These are phyloP conservation scores for Caenorhabditis briggsae DNA, from an alignment of 1,140 invertebrate genomes.

Conservation along the genomic window DNA sequence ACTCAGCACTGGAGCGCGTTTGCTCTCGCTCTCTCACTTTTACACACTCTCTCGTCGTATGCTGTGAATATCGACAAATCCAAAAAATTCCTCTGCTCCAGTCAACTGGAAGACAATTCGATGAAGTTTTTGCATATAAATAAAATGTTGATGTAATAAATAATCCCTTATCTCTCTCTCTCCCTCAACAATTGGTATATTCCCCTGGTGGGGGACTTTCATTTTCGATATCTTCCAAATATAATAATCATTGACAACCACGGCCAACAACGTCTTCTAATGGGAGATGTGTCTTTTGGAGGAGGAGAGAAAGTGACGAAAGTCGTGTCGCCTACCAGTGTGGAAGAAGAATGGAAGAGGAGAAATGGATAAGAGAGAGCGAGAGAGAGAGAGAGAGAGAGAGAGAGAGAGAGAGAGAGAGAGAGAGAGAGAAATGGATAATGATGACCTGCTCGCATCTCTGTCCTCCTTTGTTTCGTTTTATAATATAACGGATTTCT, in stretches of 20 bases:
- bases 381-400: constrained; percentile 21
- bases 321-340: too few relatives aligned
- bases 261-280: neutral
- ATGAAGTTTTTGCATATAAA: neutral
- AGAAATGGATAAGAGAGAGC: neutral
- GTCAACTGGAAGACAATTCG: neutral
- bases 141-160: neutral
- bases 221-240: neutral
- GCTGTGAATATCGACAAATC: too few relatives aligned
- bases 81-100: neutral
- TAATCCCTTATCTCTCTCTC: neutral
- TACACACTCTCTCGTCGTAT: too few relatives aligned
- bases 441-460: constrained; percentile 20
- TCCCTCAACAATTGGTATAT: neutral
- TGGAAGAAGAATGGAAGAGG: neutral
- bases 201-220: neutral
- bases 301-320: too few relatives aligned
- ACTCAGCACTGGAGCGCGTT: too few relatives aligned
- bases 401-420: neutral
- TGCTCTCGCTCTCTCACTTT: too few relatives aligned
- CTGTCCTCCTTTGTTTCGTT: neutral
- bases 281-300: neutral
- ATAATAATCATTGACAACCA: constrained; percentile 33
- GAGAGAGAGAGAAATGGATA: constrained; percentile 8
- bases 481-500: too few relatives aligned